Evolutionary conservation across 2,797 vertebrate species (phyloP).

Genomic region (Alosa sapidissima): DNA sequence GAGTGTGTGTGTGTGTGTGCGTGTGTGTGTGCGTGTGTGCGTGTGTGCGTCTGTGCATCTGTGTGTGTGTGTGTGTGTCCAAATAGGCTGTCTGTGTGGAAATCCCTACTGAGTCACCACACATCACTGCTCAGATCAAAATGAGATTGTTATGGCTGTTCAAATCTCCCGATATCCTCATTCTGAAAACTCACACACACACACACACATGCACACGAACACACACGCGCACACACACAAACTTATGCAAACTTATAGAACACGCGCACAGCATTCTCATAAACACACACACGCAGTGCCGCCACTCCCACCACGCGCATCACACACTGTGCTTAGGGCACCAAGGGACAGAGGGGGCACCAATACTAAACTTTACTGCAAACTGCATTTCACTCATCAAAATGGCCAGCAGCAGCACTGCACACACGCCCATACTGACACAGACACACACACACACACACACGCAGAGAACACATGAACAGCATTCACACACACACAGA

Average conservation of each 20-base stretch:
- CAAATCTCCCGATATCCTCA: not conserved
- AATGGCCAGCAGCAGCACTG: too few species aligned
- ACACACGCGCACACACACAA: not conserved
- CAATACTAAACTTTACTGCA: too few species aligned
- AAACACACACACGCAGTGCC: too few species aligned
- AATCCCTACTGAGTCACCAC: not conserved
- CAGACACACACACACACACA: not conserved
- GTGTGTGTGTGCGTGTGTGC: slow-evolving; percentile 22
- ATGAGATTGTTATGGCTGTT: not conserved
- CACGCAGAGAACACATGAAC: too few species aligned
- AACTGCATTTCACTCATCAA: too few species aligned
- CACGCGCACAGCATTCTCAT: too few species aligned
- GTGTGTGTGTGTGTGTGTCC: not conserved
- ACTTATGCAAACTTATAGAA: too few species aligned
- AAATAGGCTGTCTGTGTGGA: not conserved
- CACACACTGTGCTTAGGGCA: too few species aligned
- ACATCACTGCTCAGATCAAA: not conserved
- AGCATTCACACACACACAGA: too few species aligned
- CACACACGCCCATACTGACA: not conserved
- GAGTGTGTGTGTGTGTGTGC: not conserved
- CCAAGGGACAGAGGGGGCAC: too few species aligned
- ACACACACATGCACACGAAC: not conserved
- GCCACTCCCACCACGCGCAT: too few species aligned
- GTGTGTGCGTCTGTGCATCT: not conserved
- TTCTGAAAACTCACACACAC: not conserved